Evolutionary conservation across 2,888 invertebrate genomes (phyloP).

Genomic region (Drosophila koepferae): DNA sequence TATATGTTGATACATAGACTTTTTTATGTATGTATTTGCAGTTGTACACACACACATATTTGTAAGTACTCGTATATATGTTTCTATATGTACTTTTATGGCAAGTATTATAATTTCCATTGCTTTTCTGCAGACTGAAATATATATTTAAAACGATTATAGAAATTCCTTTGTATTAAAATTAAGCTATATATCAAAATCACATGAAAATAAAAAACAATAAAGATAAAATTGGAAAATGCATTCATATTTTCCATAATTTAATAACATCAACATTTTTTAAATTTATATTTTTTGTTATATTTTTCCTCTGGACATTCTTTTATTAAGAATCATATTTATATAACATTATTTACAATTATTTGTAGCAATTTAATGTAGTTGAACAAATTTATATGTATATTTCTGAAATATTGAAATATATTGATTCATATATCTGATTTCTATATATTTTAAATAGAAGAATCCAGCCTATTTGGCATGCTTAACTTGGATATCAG

Average conservation of each 20-base stretch:
- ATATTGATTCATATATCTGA: no score
- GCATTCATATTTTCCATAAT: neutral
- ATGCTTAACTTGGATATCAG: no score
- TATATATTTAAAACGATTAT: conserved; percentile 16
- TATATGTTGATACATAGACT: conserved; percentile 12
- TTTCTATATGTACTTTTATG: neutral
- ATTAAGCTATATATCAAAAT: neutral
- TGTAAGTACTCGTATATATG: neutral
- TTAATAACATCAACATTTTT: no score
- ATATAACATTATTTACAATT: no score
- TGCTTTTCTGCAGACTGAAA: conserved; percentile 6
- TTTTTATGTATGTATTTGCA: conserved; percentile 7
- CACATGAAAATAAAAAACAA: neutral
- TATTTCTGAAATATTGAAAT: no score
- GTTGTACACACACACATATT: neutral
- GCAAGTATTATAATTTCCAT: conserved; percentile 10
- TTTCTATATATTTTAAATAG: no score
- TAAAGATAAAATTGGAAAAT: neutral
- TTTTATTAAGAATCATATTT: no score
- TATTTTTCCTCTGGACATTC: no score
- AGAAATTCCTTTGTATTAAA: neutral
- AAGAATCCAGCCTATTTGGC: no score
- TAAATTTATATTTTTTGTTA: no score
- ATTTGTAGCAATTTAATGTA: no score
- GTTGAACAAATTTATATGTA: no score